Evolutionary conservation across 2,113 vertebrate genomes (phyloP), one percentile per base, ranked within the genome.

Genomic region (Rhombomys opimus): DNA sequence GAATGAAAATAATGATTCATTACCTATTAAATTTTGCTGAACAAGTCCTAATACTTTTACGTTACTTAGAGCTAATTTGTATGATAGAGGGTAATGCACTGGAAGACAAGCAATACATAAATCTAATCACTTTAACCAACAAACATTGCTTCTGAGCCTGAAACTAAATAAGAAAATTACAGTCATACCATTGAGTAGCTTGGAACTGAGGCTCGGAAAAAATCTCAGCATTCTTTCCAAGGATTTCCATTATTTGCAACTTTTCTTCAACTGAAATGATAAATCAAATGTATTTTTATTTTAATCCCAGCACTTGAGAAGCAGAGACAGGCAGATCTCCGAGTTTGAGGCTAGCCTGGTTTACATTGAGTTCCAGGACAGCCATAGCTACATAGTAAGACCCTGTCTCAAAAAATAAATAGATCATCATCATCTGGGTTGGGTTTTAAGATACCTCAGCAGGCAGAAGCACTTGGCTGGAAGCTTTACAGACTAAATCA

Each of bases 251-350:
- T 27, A 91, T 52, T n/a, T 94, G 94, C 78, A 95, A 41, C 50
- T 80, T 93, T 95, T 94, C 78, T 85, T 96, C 75, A 61, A n/a
- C 93, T 97, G 57, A 92, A 97, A 96, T 35, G 84, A 97, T 50
- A 95, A 93, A 96, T 7, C 18, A 95, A 95, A 5, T 8, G 18
- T 30, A 91, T 93, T 87, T 84, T 87, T 68, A 68, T 46, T 87
- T 67, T 84, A 84, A 84, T 84, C 59, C n/a, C 81, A 63, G n/a
- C 3, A 84, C 23, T 63, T 38, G 17, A n/a, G 81, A 84, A 14
- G 23, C n/a, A 63, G n/a, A 84, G n/a, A 22, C 13, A 46, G 20
- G 25, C 23, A 30, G 81, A 9, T 41, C 23, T 84, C 81, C 30
- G n/a, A 63, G 81, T 27, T 63, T 59, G 18, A 84, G n/a, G 25